phyloP scores from a whole-genome alignment of 2,888 invertebrate species.

The Nemapogon koenigi region DNA sequence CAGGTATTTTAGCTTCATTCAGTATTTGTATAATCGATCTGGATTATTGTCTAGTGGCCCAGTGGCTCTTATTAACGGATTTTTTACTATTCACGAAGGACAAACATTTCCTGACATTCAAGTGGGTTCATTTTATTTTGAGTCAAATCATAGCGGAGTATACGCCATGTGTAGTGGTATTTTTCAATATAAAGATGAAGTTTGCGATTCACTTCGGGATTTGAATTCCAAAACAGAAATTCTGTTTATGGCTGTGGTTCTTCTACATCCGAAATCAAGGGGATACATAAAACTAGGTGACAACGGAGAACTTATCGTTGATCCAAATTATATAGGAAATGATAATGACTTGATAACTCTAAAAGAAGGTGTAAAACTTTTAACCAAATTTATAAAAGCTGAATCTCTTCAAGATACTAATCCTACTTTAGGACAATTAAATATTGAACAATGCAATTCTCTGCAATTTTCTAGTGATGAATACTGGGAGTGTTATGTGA shows the following conservation, averaged over 20 bases:
- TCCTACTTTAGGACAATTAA: slow-evolving; percentile 20
- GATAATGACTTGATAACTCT: slow-evolving; percentile 22
- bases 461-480: slow-evolving; percentile 25
- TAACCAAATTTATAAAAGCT: slow-evolving; percentile 20
- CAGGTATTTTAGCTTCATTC: slow-evolving; percentile 2
- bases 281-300: slow-evolving; percentile 22
- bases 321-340: slow-evolving; percentile 8
- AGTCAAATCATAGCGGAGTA: background rate
- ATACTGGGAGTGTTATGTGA: slow-evolving; percentile 35
- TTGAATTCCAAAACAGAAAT: slow-evolving; percentile 25
- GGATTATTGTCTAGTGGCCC: slow-evolving; percentile 2
- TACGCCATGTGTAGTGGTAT: slow-evolving; percentile 13
- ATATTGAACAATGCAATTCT: slow-evolving; percentile 25
- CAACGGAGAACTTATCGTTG: slow-evolving; percentile 1
- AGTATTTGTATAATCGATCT: slow-evolving; percentile 4
- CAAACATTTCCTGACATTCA: slow-evolving; percentile 7
- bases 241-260: slow-evolving; percentile 21
- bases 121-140: slow-evolving; percentile 1
- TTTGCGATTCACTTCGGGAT: slow-evolving; percentile 8
- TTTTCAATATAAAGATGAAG: slow-evolving; percentile 13
- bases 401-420: slow-evolving; percentile 19
- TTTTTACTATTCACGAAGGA: background rate
- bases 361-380: slow-evolving; percentile 21
- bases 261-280: slow-evolving; percentile 24
- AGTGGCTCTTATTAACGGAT: slow-evolving; percentile 4